A percentile compares a stretch with the other conserved stretches of the same genome.
Evolutionary conservation across 2,888 invertebrate species (phyloP).

Genomic region (Pterostichus niger): DNA sequence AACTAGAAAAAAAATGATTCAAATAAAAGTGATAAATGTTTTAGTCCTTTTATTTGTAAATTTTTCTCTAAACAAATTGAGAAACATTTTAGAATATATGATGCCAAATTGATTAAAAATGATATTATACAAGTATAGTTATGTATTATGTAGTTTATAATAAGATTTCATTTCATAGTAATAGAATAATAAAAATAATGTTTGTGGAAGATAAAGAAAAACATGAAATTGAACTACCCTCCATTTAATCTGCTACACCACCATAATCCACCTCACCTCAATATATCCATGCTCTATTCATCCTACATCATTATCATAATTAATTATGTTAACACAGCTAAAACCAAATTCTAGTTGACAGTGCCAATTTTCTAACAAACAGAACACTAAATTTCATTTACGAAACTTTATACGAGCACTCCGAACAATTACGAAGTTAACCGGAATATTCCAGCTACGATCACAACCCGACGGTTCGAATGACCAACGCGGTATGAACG

Average conservation of each 20-base stretch:
- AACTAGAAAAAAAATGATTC: no score
- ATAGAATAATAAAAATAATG: not conserved
- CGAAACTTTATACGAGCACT: constrained; percentile 44
- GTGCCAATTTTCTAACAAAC: constrained; percentile 21
- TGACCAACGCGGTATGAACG: constrained; percentile 9
- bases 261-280: constrained; percentile 21
- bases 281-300: not conserved
- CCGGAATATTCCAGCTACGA: not conserved
- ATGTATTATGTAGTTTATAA: no score
- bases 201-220: not conserved
- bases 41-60: no score
- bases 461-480: constrained; percentile 2
- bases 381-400: constrained; percentile 50
- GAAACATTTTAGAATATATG: no score
- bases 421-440: constrained; percentile 45
- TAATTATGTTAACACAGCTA: not conserved
- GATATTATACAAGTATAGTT: no score
- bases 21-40: no score
- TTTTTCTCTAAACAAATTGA: no score
- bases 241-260: not conserved
- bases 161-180: no score
- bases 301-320: constrained; percentile 32
- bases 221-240: no score
- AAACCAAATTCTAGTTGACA: constrained; percentile 27
- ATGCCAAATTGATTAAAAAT: no score